Percentiles rank a stretch among this genome's conserved stretches.
Evolutionary conservation across 2,888 invertebrate species (phyloP).

Genomic region (Cyrtodaria siliqua): DNA sequence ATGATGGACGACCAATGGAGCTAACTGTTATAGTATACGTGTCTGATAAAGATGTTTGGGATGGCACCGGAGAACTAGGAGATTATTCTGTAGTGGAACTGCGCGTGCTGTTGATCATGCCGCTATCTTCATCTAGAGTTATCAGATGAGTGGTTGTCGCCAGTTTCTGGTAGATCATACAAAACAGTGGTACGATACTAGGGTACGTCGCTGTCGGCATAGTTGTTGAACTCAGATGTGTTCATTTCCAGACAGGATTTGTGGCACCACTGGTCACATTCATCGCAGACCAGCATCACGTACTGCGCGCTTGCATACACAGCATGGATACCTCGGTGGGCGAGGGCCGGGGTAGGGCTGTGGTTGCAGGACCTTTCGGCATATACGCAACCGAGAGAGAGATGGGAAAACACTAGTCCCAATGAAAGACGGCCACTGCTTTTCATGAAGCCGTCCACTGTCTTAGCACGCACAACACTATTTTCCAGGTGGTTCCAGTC

Average conservation of each 20-base stretch:
- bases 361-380: no score
- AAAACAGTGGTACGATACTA: neutral
- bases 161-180: constrained; percentile 2
- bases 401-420: no score
- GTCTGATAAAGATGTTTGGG: no score
- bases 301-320: neutral
- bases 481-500: no score
- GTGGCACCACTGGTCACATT: constrained; percentile 21
- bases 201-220: constrained; percentile 1
- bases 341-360: neutral
- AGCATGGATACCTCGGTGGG: neutral
- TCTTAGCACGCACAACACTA: no score
- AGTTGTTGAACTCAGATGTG: constrained; percentile 7
- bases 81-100: neutral
- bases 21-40: constrained; percentile 2
- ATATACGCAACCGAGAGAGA: no score
- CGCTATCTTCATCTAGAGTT: constrained; percentile 23
- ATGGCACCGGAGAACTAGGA: neutral
- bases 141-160: neutral
- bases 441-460: no score
- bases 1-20: constrained; percentile 25
- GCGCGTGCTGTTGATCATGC: constrained; percentile 8
- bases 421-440: no score
- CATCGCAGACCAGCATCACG: constrained; percentile 6
- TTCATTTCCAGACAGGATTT: constrained; percentile 12